Conservation (phyloP, 1,140 invertebrate genomes). For the Eciton burchellii region DNA sequence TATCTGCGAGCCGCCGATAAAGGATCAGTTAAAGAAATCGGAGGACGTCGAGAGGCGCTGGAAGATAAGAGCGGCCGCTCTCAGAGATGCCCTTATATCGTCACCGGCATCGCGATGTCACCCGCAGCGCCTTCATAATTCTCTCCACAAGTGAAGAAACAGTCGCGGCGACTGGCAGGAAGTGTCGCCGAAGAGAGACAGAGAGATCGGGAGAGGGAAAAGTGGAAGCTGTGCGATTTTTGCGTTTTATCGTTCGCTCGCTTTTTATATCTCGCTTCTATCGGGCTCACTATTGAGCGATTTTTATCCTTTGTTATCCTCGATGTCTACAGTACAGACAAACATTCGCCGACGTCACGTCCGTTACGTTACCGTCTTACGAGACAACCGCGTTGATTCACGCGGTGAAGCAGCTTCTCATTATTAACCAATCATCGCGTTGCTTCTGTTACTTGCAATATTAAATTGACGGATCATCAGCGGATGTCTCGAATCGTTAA, state of each 20-base stretch:
- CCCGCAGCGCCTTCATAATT: slow-evolving; percentile 79
- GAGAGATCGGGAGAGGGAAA: too few species aligned
- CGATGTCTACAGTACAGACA: too few species aligned
- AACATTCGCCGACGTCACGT: too few species aligned
- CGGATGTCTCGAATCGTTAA: too few species aligned
- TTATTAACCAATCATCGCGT: too few species aligned
- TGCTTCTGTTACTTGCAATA: too few species aligned
- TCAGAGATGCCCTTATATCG: slow-evolving; percentile 67
- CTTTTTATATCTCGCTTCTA: slow-evolving; percentile 22
- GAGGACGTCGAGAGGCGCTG: slow-evolving; percentile 26
- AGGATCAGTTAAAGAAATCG: slow-evolving; percentile 32
- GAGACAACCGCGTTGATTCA: too few species aligned
- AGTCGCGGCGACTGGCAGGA: slow-evolving; percentile 27
- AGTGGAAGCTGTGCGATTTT: slow-evolving; percentile 38
- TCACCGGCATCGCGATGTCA: slow-evolving; percentile 74
- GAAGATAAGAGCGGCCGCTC: slow-evolving; percentile 40
- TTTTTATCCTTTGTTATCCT: too few species aligned
- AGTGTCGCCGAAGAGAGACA: background rate
- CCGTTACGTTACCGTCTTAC: too few species aligned
- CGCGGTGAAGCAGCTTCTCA: too few species aligned
- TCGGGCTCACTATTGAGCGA: background rate
- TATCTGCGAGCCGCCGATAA: slow-evolving; percentile 8
- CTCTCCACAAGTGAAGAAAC: slow-evolving; percentile 75
- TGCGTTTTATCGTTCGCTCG: background rate
- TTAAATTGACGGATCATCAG: too few species aligned